A percentile compares a stretch with the other conserved stretches of the same genome.
Conservation (phyloP, 1,140 invertebrate species). For the Zaprionus ornatus region DNA sequence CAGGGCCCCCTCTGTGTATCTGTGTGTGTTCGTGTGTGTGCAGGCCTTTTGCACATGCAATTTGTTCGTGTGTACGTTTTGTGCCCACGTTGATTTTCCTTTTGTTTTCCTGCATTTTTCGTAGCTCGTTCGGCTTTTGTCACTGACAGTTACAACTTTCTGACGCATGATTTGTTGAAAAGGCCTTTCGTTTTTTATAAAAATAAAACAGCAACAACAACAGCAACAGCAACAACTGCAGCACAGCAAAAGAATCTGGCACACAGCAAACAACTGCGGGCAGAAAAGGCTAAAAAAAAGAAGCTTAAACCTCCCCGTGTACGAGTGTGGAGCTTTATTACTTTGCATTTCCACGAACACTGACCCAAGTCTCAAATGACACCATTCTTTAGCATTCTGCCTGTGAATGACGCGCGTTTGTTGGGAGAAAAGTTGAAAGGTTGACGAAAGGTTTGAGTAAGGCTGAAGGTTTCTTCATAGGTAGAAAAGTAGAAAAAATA, state of each 20-base stretch:
- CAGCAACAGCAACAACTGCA: conserved; percentile 24
- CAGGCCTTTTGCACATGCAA: conserved; percentile 63
- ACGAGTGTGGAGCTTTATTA: conserved; percentile 18
- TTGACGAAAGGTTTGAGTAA: not conserved
- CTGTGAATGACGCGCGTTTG: not conserved
- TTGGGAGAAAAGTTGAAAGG: conserved; percentile 6
- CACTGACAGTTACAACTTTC: conserved; percentile 78
- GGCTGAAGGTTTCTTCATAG: not conserved
- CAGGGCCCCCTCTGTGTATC: not conserved
- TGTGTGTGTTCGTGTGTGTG: not conserved
- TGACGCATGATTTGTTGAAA: conserved; percentile 81
- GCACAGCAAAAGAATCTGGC: conserved; percentile 28
- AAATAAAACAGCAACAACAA: conserved; percentile 29
- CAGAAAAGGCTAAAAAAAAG: conserved; percentile 32
- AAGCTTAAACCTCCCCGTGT: not conserved
- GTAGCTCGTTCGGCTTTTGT: conserved; percentile 44
- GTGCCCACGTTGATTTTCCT: conserved; percentile 31
- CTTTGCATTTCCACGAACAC: conserved; percentile 31
- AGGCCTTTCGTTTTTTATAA: conserved; percentile 72
- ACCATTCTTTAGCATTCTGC: not conserved
- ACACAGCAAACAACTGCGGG: conserved; percentile 25
- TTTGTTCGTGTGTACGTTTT: conserved; percentile 42
- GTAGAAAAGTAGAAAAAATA: not conserved
- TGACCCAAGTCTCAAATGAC: conserved; percentile 31
- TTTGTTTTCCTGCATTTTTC: conserved; percentile 61